Percentiles rank a stretch among this genome's conserved stretches.
phyloP scores from a whole-genome alignment of 1,140 invertebrate species.

The Leptinotarsa undecemlineata region DNA sequence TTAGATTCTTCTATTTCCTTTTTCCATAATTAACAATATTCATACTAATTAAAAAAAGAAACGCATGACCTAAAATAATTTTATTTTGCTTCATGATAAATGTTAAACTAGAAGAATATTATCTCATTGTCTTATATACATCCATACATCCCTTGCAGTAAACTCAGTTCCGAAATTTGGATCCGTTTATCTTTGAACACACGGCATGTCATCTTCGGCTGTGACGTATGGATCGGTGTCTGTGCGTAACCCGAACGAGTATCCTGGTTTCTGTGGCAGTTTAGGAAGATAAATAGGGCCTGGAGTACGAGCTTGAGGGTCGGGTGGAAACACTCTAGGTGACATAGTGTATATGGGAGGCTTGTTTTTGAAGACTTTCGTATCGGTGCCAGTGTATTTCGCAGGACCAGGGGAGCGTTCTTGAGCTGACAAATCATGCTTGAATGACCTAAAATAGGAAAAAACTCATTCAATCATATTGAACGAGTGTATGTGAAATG shows the following conservation, averaged over 20 bases:
- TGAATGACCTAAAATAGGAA: conserved; percentile 31
- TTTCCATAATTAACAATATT: too few species aligned
- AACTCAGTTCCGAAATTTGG: neutral
- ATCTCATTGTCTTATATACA: neutral
- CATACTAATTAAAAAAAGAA: neutral
- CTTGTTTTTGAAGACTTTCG: conserved; percentile 49
- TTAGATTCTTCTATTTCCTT: too few species aligned
- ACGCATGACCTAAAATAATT: neutral
- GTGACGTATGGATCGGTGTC: conserved; percentile 48
- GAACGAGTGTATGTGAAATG: too few species aligned
- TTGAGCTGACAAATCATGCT: conserved; percentile 26
- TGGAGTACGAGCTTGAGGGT: conserved; percentile 47
- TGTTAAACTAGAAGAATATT: neutral
- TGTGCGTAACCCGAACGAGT: conserved; percentile 47
- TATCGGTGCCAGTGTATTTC: conserved; percentile 55
- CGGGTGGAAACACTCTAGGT: conserved; percentile 33
- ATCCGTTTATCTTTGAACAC: conserved; percentile 30
- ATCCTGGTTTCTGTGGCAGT: conserved; percentile 42
- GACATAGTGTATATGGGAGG: conserved; percentile 55
- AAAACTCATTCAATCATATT: too few species aligned
- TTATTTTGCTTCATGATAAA: neutral
- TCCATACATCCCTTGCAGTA: neutral
- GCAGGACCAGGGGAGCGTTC: conserved; percentile 62
- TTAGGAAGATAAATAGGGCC: conserved; percentile 56
- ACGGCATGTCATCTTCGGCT: conserved; percentile 50